phyloP scores from a whole-genome alignment of 2,797 vertebrate genomes.

The Echeneis naucrates region DNA sequence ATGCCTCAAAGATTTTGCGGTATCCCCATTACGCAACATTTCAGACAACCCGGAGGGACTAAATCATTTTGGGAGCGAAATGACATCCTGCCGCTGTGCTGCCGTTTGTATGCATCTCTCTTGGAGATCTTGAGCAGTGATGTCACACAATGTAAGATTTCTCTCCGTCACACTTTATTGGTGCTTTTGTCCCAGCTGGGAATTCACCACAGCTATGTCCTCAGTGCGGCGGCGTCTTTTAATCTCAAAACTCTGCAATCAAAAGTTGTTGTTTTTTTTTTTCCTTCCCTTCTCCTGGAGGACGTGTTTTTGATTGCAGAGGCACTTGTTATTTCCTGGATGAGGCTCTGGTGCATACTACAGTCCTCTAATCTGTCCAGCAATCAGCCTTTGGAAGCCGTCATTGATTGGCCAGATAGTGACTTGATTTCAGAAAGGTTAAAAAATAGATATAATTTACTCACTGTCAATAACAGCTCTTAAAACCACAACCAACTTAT shows the following conservation, averaged over 20 bases:
- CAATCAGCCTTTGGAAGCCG: constrained; percentile 66
- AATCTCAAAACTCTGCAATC: constrained; percentile 71
- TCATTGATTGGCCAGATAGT: constrained; percentile 68
- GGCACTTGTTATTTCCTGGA: constrained; percentile 69
- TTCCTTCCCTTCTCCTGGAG: constrained; percentile 21
- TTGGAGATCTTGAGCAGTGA: constrained; percentile 17
- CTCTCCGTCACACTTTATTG: constrained; percentile 25
- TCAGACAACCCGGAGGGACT: neutral
- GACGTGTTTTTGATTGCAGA: constrained; percentile 75
- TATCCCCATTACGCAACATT: neutral
- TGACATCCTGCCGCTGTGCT: constrained; percentile 3
- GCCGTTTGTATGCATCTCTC: constrained; percentile 1
- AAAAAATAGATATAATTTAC: constrained; percentile 21
- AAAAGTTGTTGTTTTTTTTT: constrained; percentile 18
- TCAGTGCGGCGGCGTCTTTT: constrained; percentile 60
- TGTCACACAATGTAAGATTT: constrained; percentile 39
- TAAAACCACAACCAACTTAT: neutral
- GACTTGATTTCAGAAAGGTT: constrained; percentile 43
- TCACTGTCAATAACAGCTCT: constrained; percentile 34
- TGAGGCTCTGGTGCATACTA: constrained; percentile 67
- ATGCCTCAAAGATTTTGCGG: neutral
- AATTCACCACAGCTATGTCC: constrained; percentile 45
- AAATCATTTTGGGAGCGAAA: constrained; percentile 12
- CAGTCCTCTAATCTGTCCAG: constrained; percentile 68
- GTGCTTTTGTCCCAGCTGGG: constrained; percentile 44